Percentiles rank a stretch among this genome's conserved stretches.
These are phyloP conservation scores for Caenorhabditis sp. DNA, from an alignment of 2,888 invertebrate genomes.

Conservation along the genomic window DNA sequence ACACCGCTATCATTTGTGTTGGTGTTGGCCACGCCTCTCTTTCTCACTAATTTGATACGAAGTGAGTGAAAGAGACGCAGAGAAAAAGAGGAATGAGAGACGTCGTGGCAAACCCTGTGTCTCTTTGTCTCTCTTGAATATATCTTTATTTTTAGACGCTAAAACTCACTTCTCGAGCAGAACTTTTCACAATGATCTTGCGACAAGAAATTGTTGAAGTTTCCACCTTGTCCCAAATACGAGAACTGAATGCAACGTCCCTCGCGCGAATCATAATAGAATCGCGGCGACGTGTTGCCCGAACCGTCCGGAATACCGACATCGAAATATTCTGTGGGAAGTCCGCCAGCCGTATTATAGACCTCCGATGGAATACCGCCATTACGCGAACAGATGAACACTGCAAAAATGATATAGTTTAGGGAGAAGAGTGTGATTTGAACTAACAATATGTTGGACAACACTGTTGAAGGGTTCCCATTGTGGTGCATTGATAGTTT, in stretches of 20 bases:
- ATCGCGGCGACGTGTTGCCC: slow-evolving; percentile 67
- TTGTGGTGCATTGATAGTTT: slow-evolving; percentile 69
- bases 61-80: too few species aligned
- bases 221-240: slow-evolving; percentile 69
- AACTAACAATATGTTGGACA: slow-evolving; percentile 67
- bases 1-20: too few species aligned
- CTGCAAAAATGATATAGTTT: slow-evolving; percentile 21
- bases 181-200: slow-evolving; percentile 70
- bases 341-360: slow-evolving; percentile 70
- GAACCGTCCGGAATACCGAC: slow-evolving; percentile 68
- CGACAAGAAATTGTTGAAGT: slow-evolving; percentile 70
- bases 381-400: slow-evolving; percentile 68
- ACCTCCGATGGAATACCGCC: slow-evolving; percentile 70
- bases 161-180: slow-evolving; percentile 68
- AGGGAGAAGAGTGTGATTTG: background rate
- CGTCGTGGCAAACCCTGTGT: too few species aligned
- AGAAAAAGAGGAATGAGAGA: too few species aligned
- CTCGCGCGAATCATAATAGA: slow-evolving; percentile 68
- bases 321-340: slow-evolving; percentile 69
- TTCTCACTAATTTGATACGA: slow-evolving; percentile 4
- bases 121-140: too few species aligned
- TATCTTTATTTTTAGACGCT: too few species aligned
- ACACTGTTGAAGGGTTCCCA: slow-evolving; percentile 70
- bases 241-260: slow-evolving; percentile 70
- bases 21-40: too few species aligned